phyloP scores from a whole-genome alignment of 2,888 invertebrate genomes.

The Leuctra nigra region DNA sequence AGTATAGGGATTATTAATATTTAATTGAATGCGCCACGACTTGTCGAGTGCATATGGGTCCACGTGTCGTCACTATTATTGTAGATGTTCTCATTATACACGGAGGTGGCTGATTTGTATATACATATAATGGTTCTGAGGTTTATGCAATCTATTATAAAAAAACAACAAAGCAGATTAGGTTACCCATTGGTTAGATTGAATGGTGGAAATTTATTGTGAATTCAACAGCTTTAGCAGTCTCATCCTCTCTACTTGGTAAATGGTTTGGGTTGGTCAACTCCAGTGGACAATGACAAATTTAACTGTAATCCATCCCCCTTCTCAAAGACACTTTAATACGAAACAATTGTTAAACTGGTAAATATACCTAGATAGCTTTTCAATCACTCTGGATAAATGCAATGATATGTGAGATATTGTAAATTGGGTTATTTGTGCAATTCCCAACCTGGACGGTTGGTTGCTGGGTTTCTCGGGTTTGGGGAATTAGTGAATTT shows the following conservation, averaged over 20 bases:
- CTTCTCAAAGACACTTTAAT: too few relatives aligned
- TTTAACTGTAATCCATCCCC: too few relatives aligned
- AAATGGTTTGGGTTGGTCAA: too few relatives aligned
- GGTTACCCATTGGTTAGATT: neutral
- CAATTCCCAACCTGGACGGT: slow-evolving; percentile 45
- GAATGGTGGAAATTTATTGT: neutral
- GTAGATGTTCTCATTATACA: slow-evolving; percentile 4
- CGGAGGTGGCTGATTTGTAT: neutral
- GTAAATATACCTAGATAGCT: neutral
- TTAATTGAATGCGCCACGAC: neutral
- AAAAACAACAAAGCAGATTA: neutral
- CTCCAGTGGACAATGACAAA: too few relatives aligned
- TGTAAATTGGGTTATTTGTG: slow-evolving; percentile 70
- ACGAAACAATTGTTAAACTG: too few relatives aligned
- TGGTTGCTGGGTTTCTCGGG: slow-evolving; percentile 15
- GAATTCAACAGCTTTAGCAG: too few relatives aligned
- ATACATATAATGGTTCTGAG: slow-evolving; percentile 5
- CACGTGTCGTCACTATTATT: neutral
- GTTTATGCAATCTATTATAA: slow-evolving; percentile 1
- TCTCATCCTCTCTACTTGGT: too few relatives aligned
- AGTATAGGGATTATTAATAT: neutral
- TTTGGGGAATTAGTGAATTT: slow-evolving; percentile 18
- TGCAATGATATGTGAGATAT: neutral
- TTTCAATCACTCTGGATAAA: neutral
- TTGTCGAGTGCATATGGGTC: neutral